Evolutionary conservation across 2,888 invertebrate species (phyloP), one percentile per base, ranked within the genome.

Genomic region (Antheraea assamensis): DNA sequence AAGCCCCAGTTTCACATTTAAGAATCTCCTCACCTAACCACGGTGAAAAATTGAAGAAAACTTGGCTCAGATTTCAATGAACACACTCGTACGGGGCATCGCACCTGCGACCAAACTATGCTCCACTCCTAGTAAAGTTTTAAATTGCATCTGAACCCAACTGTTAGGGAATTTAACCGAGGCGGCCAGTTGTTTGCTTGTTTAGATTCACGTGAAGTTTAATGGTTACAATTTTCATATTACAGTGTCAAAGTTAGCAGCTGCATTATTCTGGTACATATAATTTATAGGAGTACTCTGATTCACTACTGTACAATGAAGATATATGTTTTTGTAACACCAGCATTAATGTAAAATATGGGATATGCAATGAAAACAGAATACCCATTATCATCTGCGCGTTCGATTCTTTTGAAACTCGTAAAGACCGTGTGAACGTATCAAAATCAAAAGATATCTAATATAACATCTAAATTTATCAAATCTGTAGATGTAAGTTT

Each of bases 61-160:
- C 84, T 87, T 83, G 76, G 75, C 78, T 76, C 77, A 82, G 83
- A 83, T 86, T 84, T 85, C 83, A 79, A 81, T 80, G 80, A 84
- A 81, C 84, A 82, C 80, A 82, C 80, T 70, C 73, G 58, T 21
- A 73, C 58, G 82, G 78, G 79, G 76, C 76, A 74, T 76, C 79
- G 83, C 86, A 86, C 86, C 85, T 85, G 85, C 77, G 82, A 78
- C 78, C 78, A 75, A 80, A 75, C 76, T 74, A 71, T 64, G 27
- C 76, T 77, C 77, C 75, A 72, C 76, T 74, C 76, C 77, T 79
- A 82, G 80, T 77, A 76, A 82, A 82, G 82, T 86, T 83, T 78
- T 77, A 82, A 85, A 83, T 82, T 81, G 82, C 81, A 80, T 81
- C 78, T 72, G 78, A 79, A 78, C 76, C 64, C 71, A 75, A 76